Percentiles rank a stretch among this genome's conserved stretches.
These are phyloP conservation scores for Phlogophora meticulosa DNA, from an alignment of 2,888 invertebrate species.

Conservation along the genomic window DNA sequence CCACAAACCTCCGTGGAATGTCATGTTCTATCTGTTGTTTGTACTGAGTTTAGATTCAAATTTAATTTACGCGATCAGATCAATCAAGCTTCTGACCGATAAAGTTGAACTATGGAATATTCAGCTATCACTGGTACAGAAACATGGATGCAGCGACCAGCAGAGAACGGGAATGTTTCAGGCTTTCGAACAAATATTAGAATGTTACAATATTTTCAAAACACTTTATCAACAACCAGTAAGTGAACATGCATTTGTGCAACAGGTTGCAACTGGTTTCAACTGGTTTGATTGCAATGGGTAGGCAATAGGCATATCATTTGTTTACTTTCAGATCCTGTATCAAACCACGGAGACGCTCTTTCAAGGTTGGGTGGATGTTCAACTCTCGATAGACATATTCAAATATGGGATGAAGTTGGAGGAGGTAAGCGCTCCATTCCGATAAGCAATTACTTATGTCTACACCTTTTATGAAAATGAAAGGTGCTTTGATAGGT, in stretches of 20 bases:
- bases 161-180: not conserved
- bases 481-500: too few relatives aligned
- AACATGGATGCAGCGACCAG: slow-evolving; percentile 9
- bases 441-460: too few relatives aligned
- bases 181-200: not conserved
- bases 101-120: slow-evolving; percentile 2
- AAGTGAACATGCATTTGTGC: not conserved
- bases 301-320: too few relatives aligned
- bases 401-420: not conserved
- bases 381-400: not conserved
- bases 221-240: slow-evolving; percentile 5
- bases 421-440: not conserved
- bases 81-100: not conserved
- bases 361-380: not conserved
- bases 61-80: slow-evolving; percentile 8
- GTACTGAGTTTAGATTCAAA: not conserved
- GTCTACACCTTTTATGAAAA: not conserved
- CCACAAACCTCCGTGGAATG: not conserved
- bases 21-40: slow-evolving; percentile 2
- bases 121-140: not conserved
- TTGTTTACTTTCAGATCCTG: slow-evolving; percentile 1
- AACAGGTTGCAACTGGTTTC: too few relatives aligned
- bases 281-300: too few relatives aligned
- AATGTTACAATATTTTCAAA: slow-evolving; percentile 5
- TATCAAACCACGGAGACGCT: slow-evolving; percentile 4